Conservation (phyloP, 1,140 invertebrate species). For the Melanaphis sacchari region DNA sequence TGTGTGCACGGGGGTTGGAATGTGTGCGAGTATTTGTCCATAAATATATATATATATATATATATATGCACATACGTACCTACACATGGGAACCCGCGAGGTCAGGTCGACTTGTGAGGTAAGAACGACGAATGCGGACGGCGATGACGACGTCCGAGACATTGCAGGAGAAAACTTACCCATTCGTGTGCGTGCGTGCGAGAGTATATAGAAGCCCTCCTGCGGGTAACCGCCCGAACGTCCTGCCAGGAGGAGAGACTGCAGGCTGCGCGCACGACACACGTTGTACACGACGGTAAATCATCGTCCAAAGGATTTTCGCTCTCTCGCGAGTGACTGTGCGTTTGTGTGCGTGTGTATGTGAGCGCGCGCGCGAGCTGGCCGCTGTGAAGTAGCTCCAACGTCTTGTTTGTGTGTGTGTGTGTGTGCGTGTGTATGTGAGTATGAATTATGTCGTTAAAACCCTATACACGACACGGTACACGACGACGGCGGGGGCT, state of each 20-base stretch:
- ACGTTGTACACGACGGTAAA: neutral
- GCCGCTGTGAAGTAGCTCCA: neutral
- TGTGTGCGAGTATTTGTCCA: constrained; percentile 13
- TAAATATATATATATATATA: neutral
- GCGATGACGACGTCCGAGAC: neutral
- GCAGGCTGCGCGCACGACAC: neutral
- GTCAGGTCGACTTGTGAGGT: constrained; percentile 48
- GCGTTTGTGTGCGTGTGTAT: neutral
- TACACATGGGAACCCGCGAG: neutral
- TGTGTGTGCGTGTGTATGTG: neutral
- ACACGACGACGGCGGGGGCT: constrained; percentile 13
- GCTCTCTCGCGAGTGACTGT: neutral
- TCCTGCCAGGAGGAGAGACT: neutral
- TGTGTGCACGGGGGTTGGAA: neutral
- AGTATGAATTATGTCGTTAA: constrained; percentile 54
- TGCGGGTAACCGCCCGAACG: constrained; percentile 19
- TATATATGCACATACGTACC: neutral
- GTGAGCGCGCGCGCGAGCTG: too few species aligned
- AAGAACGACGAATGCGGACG: neutral
- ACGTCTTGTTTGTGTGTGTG: neutral
- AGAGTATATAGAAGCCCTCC: constrained; percentile 1
- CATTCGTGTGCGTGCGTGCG: neutral
- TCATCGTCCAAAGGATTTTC: constrained; percentile 41
- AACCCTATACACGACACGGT: neutral
- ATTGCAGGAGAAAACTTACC: neutral